These are phyloP conservation scores for Odontomyia ornata DNA, from an alignment of 2,888 invertebrate species.

Conservation along the genomic window DNA sequence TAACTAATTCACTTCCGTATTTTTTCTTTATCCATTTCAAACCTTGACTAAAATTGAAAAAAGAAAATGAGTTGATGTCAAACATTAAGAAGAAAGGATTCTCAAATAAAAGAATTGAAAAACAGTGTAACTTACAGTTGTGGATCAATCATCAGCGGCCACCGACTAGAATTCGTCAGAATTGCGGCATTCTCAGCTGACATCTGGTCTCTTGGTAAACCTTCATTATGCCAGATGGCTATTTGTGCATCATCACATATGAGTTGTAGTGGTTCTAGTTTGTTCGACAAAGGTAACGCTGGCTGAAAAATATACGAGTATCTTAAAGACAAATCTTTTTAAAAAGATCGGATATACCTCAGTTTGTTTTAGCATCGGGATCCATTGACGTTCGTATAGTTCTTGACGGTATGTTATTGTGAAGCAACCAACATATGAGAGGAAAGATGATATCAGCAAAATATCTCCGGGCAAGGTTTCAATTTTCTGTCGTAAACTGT, in stretches of 20 bases:
- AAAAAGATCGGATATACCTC: slow-evolving; percentile 62
- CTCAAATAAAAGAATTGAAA: not conserved
- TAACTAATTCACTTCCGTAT: slow-evolving; percentile 77
- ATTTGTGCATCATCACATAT: slow-evolving; percentile 92
- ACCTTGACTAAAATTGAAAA: slow-evolving; percentile 78
- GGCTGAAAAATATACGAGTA: slow-evolving; percentile 63
- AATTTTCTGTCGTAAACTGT: slow-evolving; percentile 75
- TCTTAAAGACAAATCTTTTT: not conserved
- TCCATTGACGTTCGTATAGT: slow-evolving; percentile 82
- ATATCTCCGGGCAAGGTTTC: slow-evolving; percentile 92
- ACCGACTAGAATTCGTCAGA: slow-evolving; percentile 86
- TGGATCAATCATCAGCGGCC: slow-evolving; percentile 97
- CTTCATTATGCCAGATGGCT: slow-evolving; percentile 95
- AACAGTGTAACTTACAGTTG: slow-evolving; percentile 69
- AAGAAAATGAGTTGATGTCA: too few relatives aligned
- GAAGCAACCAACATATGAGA: slow-evolving; percentile 96
- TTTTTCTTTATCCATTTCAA: slow-evolving; percentile 94
- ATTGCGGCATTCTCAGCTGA: slow-evolving; percentile 96
- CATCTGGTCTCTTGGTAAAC: slow-evolving; percentile 91
- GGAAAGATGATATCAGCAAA: slow-evolving; percentile 88
- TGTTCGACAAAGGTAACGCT: slow-evolving; percentile 81
- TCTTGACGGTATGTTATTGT: slow-evolving; percentile 84
- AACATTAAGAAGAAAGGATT: slow-evolving; percentile 72
- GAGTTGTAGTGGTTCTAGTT: slow-evolving; percentile 81
- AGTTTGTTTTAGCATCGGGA: slow-evolving; percentile 78